These are phyloP conservation scores for Taphrorychus bicolor DNA, from an alignment of 2,888 invertebrate species.

Conservation along the genomic window DNA sequence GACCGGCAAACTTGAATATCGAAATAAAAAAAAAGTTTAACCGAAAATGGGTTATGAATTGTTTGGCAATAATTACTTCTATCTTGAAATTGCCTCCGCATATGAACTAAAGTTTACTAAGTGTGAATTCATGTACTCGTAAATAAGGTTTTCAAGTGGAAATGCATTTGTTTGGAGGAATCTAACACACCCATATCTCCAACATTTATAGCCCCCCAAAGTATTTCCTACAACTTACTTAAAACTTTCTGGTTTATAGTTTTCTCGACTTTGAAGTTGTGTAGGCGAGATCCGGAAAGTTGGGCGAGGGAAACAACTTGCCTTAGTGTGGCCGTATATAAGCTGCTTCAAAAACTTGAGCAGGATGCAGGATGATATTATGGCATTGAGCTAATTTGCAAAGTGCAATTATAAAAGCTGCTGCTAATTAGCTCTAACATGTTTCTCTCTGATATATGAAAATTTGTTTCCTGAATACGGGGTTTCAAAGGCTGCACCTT, in stretches of 20 bases:
- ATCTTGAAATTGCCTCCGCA: background rate
- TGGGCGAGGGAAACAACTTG: background rate
- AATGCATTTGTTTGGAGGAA: conserved; percentile 5
- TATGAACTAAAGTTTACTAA: background rate
- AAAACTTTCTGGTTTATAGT: conserved; percentile 21
- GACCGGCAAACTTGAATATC: background rate
- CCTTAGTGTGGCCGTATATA: no score
- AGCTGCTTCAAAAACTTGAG: background rate
- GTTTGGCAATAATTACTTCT: background rate
- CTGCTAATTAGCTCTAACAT: background rate
- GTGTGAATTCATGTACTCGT: background rate
- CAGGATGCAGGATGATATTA: no score
- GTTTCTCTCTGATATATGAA: background rate
- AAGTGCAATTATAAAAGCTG: background rate
- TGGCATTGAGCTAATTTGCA: background rate
- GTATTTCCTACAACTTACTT: conserved; percentile 6
- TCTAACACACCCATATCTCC: background rate
- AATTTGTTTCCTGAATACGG: background rate
- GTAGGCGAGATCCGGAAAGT: conserved; percentile 6
- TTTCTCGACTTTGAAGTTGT: conserved; percentile 7
- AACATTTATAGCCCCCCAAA: conserved; percentile 2
- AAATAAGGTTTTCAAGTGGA: background rate
- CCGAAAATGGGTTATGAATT: background rate
- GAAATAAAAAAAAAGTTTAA: background rate
- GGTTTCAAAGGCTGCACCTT: background rate